A percentile compares a stretch with the other conserved stretches of the same genome.
Conservation (phyloP, 2,797 vertebrate species). For the Enteromius unitaeniatus region DNA sequence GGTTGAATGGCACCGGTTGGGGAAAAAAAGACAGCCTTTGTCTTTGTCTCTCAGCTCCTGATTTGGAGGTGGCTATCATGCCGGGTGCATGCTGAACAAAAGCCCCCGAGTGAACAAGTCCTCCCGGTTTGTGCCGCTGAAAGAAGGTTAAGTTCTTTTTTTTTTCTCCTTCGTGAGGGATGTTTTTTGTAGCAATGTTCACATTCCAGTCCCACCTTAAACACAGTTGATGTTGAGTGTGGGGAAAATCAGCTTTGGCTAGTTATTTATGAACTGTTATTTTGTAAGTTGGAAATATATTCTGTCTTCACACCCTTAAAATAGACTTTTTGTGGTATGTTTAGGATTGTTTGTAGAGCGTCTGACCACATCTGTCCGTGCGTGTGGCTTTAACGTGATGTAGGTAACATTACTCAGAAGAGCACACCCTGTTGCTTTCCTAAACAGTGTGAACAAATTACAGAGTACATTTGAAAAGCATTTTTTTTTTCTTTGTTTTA, state of each 20-base stretch:
- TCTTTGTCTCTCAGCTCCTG: constrained; percentile 52
- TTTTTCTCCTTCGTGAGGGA: not conserved
- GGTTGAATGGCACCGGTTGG: constrained; percentile 58
- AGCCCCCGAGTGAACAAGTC: constrained; percentile 74
- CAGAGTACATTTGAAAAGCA: constrained; percentile 41
- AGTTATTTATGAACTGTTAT: constrained; percentile 51
- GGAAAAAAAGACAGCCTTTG: constrained; percentile 58
- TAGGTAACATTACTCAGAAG: constrained; percentile 57
- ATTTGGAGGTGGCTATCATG: constrained; percentile 75
- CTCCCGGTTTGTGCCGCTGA: constrained; percentile 51
- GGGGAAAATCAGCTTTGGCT: constrained; percentile 48
- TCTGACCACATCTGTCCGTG: constrained; percentile 55
- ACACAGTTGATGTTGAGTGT: constrained; percentile 43
- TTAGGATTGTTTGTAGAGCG: constrained; percentile 52
- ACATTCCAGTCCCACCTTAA: constrained; percentile 36
- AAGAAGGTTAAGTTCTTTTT: constrained; percentile 42
- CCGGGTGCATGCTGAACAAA: constrained; percentile 65
- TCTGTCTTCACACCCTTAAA: constrained; percentile 52
- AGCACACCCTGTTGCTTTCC: constrained; percentile 57
- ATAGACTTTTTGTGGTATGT: constrained; percentile 39
- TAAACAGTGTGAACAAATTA: constrained; percentile 60
- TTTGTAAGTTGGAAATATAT: constrained; percentile 57
- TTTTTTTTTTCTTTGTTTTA: not conserved
- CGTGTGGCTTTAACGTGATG: constrained; percentile 40
- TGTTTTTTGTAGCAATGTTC: constrained; percentile 34